These are phyloP conservation scores for Cochlearius cochlearius DNA, from an alignment of 2,113 vertebrate genomes.

Conservation along the genomic window DNA sequence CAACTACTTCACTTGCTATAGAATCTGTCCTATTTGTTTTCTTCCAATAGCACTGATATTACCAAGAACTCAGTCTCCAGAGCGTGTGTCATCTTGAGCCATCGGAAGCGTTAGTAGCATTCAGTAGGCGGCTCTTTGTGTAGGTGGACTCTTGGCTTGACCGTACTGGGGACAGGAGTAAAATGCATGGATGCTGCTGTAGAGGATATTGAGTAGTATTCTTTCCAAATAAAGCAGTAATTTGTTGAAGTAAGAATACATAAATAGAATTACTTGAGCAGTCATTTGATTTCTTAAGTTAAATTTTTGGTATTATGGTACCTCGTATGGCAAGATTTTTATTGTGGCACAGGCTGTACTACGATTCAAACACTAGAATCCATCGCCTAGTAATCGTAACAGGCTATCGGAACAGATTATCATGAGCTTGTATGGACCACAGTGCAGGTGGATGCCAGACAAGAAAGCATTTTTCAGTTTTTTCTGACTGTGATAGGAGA, in stretches of 20 bases:
- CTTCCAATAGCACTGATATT: neutral
- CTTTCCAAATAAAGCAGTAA: neutral
- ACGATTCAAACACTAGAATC: neutral
- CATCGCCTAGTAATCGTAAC: accelerated
- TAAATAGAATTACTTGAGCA: neutral
- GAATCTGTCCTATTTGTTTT: neutral
- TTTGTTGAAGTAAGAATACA: neutral
- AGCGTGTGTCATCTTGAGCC: neutral
- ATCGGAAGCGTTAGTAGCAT: accelerated
- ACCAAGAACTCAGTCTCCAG: neutral
- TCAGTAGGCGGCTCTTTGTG: neutral
- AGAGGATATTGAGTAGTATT: neutral
- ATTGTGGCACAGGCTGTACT: neutral
- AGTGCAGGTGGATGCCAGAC: neutral
- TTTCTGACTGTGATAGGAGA: neutral
- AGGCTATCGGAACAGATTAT: neutral
- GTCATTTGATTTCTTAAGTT: neutral
- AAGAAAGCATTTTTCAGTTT: neutral
- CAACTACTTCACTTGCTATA: neutral
- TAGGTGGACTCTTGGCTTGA: neutral
- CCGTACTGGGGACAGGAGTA: neutral
- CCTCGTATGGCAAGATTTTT: neutral
- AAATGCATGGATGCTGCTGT: neutral
- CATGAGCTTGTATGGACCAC: neutral
- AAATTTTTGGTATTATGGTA: neutral